These are phyloP conservation scores for Armadillidium nasatum DNA, from an alignment of 1,140 invertebrate genomes.

Conservation along the genomic window DNA sequence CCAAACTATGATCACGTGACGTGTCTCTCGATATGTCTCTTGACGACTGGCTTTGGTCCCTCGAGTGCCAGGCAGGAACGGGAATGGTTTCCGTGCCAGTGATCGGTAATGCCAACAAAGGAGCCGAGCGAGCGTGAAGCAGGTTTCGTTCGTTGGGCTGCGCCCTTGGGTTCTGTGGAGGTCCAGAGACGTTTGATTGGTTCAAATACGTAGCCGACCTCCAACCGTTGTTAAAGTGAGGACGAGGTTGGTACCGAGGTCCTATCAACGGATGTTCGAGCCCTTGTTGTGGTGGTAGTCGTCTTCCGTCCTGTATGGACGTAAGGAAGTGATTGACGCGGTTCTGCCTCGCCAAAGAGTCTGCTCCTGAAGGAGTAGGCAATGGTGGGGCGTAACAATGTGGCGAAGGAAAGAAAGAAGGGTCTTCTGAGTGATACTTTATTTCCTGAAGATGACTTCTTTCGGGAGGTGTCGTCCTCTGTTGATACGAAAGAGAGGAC, in stretches of 20 bases:
- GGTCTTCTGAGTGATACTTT: background rate
- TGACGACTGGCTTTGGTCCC: slow-evolving; percentile 38
- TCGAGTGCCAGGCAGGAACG: slow-evolving; percentile 10
- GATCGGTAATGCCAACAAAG: slow-evolving; percentile 25
- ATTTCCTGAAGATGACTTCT: slow-evolving; percentile 6
- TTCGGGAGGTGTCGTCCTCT: background rate
- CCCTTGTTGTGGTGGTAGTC: too few species aligned
- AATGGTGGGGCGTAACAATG: slow-evolving; percentile 20
- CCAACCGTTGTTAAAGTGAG: slow-evolving; percentile 30
- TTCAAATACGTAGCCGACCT: slow-evolving; percentile 17
- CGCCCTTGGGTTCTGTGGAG: background rate
- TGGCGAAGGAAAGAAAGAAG: background rate
- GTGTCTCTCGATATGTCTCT: slow-evolving; percentile 41
- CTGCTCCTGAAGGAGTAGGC: slow-evolving; percentile 23
- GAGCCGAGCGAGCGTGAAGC: slow-evolving; percentile 21
- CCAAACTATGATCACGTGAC: slow-evolving; percentile 39
- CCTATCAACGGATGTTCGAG: too few species aligned
- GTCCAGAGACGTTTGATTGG: background rate
- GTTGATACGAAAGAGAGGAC: slow-evolving; percentile 23
- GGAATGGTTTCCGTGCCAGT: slow-evolving; percentile 11
- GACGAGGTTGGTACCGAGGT: background rate
- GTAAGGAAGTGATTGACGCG: slow-evolving; percentile 39
- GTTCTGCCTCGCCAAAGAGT: slow-evolving; percentile 34
- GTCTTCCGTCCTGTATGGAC: slow-evolving; percentile 23
- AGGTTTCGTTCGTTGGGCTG: slow-evolving; percentile 14